These are phyloP conservation scores for Steromphala cineraria DNA, from an alignment of 2,888 invertebrate species.

Conservation along the genomic window DNA sequence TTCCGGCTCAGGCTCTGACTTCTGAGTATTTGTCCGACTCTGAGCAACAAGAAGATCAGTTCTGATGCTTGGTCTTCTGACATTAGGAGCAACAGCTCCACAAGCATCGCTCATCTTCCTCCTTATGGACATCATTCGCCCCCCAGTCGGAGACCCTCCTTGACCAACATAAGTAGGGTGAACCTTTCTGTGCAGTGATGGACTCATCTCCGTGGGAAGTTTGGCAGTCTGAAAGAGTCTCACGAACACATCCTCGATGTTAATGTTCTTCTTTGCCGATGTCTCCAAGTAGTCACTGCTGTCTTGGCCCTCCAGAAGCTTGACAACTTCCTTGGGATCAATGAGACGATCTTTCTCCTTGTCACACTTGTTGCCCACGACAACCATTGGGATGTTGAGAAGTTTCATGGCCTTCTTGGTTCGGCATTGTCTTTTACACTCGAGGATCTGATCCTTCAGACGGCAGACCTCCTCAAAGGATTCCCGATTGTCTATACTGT, in stretches of 20 bases:
- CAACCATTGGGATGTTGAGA: conserved; percentile 85
- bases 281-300: conserved; percentile 88
- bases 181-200: conserved; percentile 87
- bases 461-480: conserved; percentile 71
- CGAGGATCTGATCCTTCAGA: conserved; percentile 70
- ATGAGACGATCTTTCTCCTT: conserved; percentile 84
- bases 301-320: conserved; percentile 87
- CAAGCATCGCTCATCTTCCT: conserved; percentile 89
- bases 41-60: conserved; percentile 92
- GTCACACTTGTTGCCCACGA: conserved; percentile 92
- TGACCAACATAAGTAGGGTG: conserved; percentile 76
- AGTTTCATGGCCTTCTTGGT: conserved; percentile 76
- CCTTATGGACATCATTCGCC: conserved; percentile 83
- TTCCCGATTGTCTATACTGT: conserved; percentile 68
- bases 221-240: conserved; percentile 89
- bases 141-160: conserved; percentile 41
- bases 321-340: conserved; percentile 84
- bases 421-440: conserved; percentile 67
- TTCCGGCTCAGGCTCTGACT: conserved; percentile 20
- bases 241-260: conserved; percentile 89
- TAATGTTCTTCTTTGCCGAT: conserved; percentile 87
- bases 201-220: conserved; percentile 90
- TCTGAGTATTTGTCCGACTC: conserved; percentile 75
- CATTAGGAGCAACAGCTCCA: conserved; percentile 92
- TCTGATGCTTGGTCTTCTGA: conserved; percentile 88